phyloP scores from a whole-genome alignment of 2,797 vertebrate species.

The Chloroceryle amazona region DNA sequence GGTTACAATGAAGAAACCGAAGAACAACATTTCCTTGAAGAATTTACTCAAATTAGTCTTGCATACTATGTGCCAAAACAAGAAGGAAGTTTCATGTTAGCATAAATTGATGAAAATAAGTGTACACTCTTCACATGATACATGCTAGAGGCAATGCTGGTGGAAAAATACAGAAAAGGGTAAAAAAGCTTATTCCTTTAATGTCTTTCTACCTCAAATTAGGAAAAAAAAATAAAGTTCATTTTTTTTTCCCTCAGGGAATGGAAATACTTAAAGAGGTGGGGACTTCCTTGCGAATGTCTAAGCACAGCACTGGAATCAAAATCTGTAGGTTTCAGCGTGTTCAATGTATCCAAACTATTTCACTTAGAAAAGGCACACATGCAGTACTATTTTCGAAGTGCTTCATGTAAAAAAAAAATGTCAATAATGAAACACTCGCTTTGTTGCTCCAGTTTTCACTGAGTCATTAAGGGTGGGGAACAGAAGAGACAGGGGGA shows the following conservation, averaged over 20 bases:
- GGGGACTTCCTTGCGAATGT: not conserved
- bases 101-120: not conserved
- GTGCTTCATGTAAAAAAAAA: not conserved
- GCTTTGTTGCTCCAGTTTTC: conserved; percentile 1
- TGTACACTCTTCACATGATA: not conserved
- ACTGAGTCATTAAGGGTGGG: not conserved
- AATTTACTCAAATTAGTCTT: not conserved
- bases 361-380: not conserved
- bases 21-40: not conserved
- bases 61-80: not conserved
- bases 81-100: not conserved
- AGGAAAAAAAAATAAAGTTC: not conserved
- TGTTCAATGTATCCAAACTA: not conserved
- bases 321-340: not conserved
- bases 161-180: not conserved
- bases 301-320: not conserved
- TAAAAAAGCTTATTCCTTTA: not conserved
- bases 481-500: not conserved
- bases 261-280: not conserved
- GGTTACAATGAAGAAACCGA: not conserved
- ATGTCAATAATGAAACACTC: not conserved
- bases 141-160: not conserved
- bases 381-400: not conserved
- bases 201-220: not conserved
- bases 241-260: not conserved